phyloP scores from a whole-genome alignment of 2,888 invertebrate species.

The Chymomyza procnemis region DNA sequence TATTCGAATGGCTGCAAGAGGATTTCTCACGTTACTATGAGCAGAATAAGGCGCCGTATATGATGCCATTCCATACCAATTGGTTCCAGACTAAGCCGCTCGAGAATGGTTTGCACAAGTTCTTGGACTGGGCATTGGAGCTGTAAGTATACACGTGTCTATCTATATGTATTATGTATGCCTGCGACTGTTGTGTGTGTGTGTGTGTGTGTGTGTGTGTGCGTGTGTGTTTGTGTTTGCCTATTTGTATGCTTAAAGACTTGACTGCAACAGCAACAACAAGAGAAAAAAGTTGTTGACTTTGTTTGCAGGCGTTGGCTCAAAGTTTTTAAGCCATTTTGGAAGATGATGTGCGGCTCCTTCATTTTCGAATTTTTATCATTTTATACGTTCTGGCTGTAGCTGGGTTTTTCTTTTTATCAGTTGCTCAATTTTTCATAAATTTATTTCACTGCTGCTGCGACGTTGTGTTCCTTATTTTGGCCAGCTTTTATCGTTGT shows the following conservation, averaged over 20 bases:
- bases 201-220: not conserved
- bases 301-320: constrained; percentile 10
- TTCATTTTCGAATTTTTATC: constrained; percentile 3
- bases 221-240: not conserved
- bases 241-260: not conserved
- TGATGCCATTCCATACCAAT: constrained; percentile 97
- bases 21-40: constrained; percentile 91
- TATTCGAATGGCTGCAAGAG: constrained; percentile 92
- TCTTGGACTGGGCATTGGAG: constrained; percentile 88
- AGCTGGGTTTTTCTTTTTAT: constrained; percentile 25
- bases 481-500: constrained; percentile 12
- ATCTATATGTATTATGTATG: no score
- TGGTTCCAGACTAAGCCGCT: constrained; percentile 95
- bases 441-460: constrained; percentile 28
- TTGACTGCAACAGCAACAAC: no score
- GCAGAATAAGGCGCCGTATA: constrained; percentile 93
- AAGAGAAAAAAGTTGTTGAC: constrained; percentile 1
- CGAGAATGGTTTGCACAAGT: constrained; percentile 90
- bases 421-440: constrained; percentile 47
- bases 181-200: no score
- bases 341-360: not conserved
- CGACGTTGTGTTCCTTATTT: not conserved
- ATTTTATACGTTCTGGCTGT: not conserved
- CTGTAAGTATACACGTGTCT: constrained; percentile 80
- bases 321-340: constrained; percentile 4